phyloP scores from a whole-genome alignment of 37 sponge, comb jelly and placozoan species.

The Amphimedon queenslandica region DNA sequence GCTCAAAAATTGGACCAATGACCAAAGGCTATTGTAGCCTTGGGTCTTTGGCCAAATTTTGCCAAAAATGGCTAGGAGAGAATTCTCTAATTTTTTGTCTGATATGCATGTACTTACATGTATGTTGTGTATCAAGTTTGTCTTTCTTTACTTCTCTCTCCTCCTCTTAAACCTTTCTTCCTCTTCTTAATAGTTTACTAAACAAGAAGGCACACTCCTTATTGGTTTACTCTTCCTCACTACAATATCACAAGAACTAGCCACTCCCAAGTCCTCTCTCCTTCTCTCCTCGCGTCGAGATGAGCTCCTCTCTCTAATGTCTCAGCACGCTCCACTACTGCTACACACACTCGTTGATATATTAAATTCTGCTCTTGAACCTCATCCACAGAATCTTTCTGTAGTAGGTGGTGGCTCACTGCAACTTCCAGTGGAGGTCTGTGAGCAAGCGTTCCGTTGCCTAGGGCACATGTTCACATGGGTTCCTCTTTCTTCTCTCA shows the following conservation, averaged over 20 bases:
- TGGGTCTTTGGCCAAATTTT: too few species aligned
- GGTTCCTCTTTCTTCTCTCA: slow-evolving; percentile 60
- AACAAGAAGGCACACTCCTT: slow-evolving; percentile 8
- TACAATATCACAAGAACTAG: slow-evolving; percentile 80
- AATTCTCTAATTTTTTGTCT: neutral
- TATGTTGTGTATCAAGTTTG: too few species aligned
- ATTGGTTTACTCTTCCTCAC: slow-evolving; percentile 57
- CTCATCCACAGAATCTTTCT: neutral
- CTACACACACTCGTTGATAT: slow-evolving; percentile 22
- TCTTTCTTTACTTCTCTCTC: neutral
- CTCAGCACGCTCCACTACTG: slow-evolving; percentile 33
- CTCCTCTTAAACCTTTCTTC: neutral
- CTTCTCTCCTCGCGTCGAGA: slow-evolving; percentile 44
- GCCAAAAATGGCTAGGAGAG: too few species aligned
- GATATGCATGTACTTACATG: neutral
- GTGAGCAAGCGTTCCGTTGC: slow-evolving; percentile 47
- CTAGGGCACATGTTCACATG: slow-evolving; percentile 79
- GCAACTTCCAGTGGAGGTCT: slow-evolving; percentile 38
- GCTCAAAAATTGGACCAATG: too few species aligned
- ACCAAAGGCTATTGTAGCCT: too few species aligned
- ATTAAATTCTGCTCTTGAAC: slow-evolving; percentile 9
- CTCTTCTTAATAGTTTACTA: slow-evolving; percentile 37
- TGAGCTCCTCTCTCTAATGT: slow-evolving; percentile 53
- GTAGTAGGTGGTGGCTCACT: neutral
- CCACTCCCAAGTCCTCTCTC: slow-evolving; percentile 54